Base-by-base conservation (phyloP, 1,140 invertebrate genomes). In the Coenobita brevimanus region DNA sequence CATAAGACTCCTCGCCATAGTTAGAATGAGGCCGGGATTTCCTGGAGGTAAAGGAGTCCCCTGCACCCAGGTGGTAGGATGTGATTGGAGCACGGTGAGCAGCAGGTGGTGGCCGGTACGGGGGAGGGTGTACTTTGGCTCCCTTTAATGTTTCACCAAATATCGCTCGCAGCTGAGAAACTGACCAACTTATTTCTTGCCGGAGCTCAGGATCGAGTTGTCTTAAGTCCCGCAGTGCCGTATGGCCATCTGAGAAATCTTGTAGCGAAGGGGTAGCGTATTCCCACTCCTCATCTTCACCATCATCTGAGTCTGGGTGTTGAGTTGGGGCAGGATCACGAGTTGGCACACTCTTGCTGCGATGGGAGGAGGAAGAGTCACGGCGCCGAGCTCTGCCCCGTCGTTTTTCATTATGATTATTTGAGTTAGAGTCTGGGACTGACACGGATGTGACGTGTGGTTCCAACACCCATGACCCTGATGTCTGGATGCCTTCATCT, bases 121-220 rank as follows among this genome's bases (percentile, higher is more conserved):
- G 91, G 30, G 92, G 91, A 21, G 92, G 92, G n/a, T 90, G 85
- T 30, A 88, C 82, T 54, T 86, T 90, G 13, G 82, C 89, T 36
- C 91, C 91, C 62, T 89, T 89, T 43, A 88, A 60, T 8, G 80
- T 88, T 27, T 91, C 91, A 46, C 86, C 91, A 87, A 93, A 93
- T 54, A 93, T 90, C 46, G 91, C 91, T 38, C 93, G 69, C 21
- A 93, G 89, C 64, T 92, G 91, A 6, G 93, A 92, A 21, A 93
- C 93, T 90, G 92, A 92, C 92, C 93, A 93, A 82, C 91, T 92
- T 17, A 93, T 92, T 86, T 93, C 92, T 50, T 90, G 90, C 21
- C 89, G 89, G 41, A 91, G 87, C 4, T 92, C 89, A n/a, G 89
- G 78, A 46, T 90, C 89, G 15, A 88, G 69, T 54, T 88, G 82